These are phyloP conservation scores for Clunio marinus DNA, from an alignment of 2,888 invertebrate genomes.

Conservation along the genomic window DNA sequence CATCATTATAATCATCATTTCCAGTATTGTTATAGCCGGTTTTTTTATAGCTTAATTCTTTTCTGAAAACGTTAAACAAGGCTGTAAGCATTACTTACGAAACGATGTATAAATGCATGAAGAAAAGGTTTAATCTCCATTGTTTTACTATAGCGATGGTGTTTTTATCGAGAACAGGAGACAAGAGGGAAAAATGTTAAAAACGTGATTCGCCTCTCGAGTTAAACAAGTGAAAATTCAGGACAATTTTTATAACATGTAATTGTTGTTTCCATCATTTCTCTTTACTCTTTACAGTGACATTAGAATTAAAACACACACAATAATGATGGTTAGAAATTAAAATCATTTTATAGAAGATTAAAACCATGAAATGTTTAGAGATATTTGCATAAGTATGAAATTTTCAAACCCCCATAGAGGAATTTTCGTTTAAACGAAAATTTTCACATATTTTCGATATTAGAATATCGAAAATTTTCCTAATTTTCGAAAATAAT, in stretches of 20 bases:
- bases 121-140: conserved; percentile 34
- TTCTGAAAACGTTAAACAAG: conserved; percentile 20
- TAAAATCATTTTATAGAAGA: no score
- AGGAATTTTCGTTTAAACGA: no score
- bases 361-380: no score
- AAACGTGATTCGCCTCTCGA: not conserved
- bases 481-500: no score
- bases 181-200: not conserved
- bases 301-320: no score
- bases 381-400: no score
- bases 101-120: conserved; percentile 12
- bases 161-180: not conserved
- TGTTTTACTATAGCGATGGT: not conserved
- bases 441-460: no score
- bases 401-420: no score
- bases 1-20: conserved; percentile 21
- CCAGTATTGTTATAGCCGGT: not conserved
- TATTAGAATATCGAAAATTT: no score
- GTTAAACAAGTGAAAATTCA: not conserved
- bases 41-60: conserved; percentile 31
- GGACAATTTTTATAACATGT: not conserved
- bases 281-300: not conserved
- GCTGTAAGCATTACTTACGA: no score
- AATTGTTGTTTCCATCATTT: not conserved
- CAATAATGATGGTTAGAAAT: no score